phyloP scores from a whole-genome alignment of 30 jellyfish, hydroid and myxozoan species.

The Pseudorhiza aurosa region DNA sequence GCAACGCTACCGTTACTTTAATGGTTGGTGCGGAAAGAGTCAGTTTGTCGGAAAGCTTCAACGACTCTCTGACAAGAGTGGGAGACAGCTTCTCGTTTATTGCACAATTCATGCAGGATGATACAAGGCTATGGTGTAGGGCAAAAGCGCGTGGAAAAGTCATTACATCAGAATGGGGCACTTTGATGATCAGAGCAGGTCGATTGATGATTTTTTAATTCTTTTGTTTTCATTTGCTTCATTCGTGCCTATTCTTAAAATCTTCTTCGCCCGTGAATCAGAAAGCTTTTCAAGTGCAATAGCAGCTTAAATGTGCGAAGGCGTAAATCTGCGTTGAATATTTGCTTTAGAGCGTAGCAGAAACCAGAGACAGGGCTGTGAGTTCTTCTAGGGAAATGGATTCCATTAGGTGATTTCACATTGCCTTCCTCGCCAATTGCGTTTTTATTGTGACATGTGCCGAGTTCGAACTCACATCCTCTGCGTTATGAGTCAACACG shows the following conservation, averaged over 20 bases:
- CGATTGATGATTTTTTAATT: neutral
- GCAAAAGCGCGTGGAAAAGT: neutral
- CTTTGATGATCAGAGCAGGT: neutral
- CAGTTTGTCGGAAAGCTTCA: neutral
- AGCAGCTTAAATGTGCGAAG: neutral
- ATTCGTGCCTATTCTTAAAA: neutral
- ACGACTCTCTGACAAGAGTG: neutral
- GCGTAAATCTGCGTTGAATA: too few relatives aligned
- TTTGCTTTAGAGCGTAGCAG: too few relatives aligned
- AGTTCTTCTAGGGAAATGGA: too few relatives aligned
- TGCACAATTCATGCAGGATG: neutral
- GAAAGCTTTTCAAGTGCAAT: neutral
- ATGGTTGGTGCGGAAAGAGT: neutral
- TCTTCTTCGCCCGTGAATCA: too few relatives aligned
- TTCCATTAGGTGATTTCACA: too few relatives aligned
- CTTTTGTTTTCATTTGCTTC: neutral
- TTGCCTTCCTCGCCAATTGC: too few relatives aligned
- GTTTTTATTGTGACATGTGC: too few relatives aligned
- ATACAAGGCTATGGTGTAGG: neutral
- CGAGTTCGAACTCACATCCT: too few relatives aligned
- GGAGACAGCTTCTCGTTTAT: neutral
- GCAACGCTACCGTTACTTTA: constrained; percentile 1
- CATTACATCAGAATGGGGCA: neutral
- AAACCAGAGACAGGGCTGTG: too few relatives aligned
- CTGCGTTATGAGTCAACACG: too few relatives aligned